Conservation (phyloP, 2,797 vertebrate genomes). For the Lutra lutra region DNA sequence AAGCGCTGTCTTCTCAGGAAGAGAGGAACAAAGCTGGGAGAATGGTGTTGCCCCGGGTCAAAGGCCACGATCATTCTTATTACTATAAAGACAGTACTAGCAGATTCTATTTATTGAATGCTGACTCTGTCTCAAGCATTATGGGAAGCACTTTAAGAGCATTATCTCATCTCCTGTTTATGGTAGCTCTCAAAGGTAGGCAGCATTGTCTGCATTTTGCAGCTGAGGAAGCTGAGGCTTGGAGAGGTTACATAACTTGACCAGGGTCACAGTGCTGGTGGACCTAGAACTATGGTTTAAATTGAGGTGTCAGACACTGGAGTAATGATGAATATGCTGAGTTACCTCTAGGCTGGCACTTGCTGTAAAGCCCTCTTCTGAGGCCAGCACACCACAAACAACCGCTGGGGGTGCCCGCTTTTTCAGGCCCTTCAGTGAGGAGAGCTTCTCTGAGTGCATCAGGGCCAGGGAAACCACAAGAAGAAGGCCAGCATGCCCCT, state of each 20-base stretch:
- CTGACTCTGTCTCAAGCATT: neutral
- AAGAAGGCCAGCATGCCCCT: conserved; percentile 77
- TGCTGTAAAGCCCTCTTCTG: neutral
- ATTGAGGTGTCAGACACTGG: neutral
- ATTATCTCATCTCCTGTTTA: conserved; percentile 39
- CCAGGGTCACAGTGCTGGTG: neutral
- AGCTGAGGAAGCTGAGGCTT: conserved; percentile 33
- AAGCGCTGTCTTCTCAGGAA: neutral
- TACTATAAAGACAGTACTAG: neutral
- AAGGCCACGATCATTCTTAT: neutral
- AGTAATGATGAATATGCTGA: neutral
- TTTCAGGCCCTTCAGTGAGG: conserved; percentile 83
- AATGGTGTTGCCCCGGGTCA: neutral
- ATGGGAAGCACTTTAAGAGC: neutral
- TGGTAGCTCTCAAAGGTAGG: neutral
- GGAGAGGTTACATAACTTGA: neutral
- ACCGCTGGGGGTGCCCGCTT: neutral
- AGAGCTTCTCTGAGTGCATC: conserved; percentile 85
- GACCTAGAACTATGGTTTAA: conserved; percentile 3
- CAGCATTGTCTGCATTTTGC: neutral
- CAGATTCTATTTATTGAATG: conserved; percentile 31
- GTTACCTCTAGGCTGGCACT: neutral
- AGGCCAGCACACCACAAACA: neutral
- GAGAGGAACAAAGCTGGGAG: neutral
- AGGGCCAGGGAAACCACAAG: conserved; percentile 77